Percentiles rank a stretch among this genome's conserved stretches.
phyloP scores from a whole-genome alignment of 2,797 vertebrate species.

The Capromys pilorides region DNA sequence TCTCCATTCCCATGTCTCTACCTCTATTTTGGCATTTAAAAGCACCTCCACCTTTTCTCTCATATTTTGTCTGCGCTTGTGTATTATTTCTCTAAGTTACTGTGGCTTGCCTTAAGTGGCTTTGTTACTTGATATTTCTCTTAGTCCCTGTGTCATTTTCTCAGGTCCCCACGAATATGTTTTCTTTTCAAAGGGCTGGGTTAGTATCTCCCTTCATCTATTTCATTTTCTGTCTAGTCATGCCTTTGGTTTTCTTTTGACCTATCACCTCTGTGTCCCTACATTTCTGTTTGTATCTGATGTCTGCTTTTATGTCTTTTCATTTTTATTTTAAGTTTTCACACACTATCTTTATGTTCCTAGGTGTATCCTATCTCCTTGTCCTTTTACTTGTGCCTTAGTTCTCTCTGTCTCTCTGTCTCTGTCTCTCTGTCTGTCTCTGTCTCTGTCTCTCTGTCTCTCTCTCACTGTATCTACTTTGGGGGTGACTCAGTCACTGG shows the following conservation, averaged over 20 bases:
- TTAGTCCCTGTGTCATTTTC: not conserved
- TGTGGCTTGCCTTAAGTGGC: not conserved
- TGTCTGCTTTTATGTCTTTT: conserved; percentile 21
- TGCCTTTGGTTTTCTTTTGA: conserved; percentile 38
- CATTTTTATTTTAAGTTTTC: conserved; percentile 26
- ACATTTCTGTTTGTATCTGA: conserved; percentile 3
- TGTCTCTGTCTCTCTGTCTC: conserved; percentile 6
- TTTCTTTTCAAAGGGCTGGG: not conserved
- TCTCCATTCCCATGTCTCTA: not conserved
- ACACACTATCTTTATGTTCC: conserved; percentile 13
- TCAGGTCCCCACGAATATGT: not conserved
- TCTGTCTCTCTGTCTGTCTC: conserved; percentile 26
- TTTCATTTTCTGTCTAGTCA: conserved; percentile 30
- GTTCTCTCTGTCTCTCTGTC: not conserved
- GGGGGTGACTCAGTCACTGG: not conserved
- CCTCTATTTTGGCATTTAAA: conserved; percentile 12
- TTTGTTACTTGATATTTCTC: not conserved
- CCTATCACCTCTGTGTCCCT: not conserved
- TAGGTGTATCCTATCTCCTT: conserved; percentile 1
- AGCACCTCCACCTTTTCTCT: not conserved
- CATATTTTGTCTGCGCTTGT: not conserved
- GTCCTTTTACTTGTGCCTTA: conserved; percentile 29
- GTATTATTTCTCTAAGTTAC: conserved; percentile 18
- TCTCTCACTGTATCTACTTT: conserved; percentile 6
- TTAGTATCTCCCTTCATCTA: not conserved